Evolutionary conservation across 2,797 vertebrate species (phyloP), one percentile per base, ranked within the genome.

Genomic region (Hippocampus kuda): DNA sequence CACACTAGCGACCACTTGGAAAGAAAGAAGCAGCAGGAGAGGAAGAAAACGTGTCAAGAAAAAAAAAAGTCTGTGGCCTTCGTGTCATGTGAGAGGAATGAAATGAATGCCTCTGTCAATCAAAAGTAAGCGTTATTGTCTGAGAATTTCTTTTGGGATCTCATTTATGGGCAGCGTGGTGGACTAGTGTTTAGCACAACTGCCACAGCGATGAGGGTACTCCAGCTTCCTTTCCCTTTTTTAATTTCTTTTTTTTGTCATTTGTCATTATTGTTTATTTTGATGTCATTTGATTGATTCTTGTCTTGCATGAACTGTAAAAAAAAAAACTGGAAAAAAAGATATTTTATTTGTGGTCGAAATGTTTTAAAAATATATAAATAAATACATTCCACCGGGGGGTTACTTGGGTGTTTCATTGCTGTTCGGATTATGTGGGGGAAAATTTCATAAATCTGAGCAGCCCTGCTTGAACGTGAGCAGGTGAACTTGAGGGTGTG

Each of bases 31-130:
- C 65, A 78, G 83, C 82, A 81, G 79, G 79, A 78, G 7, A 38
- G 34, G 84, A 77, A 87, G 81, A 78, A 84, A 77, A 87, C 87
- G 77, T 86, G 88, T 83, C 88, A 84, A 87, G 82, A 84, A 81
- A 82, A 70, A 84, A 89, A 86, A 83, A 65, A 70, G 66, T 66
- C 74, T 69, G 74, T 71, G 81, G 80, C 82, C 81, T 80, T 83
- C 80, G 80, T 73, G 77, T 85, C 75, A 79, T 60, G 71, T 82
- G 82, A 83, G 83, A 79, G 79, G 72, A 80, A 13, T 42, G 15
- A 7, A 66, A 51, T 53, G 15, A 48, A 65, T 26, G 9, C 12
- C 5, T 44, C 12, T 34, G 57, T 61, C 59, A 61, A 61, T 65
- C 63, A n/a, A 42, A 64, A 42, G 22, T 44, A 15, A 61, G 59